phyloP scores from a whole-genome alignment of 2,888 invertebrate species.

The Drosophila sordidapex region DNA sequence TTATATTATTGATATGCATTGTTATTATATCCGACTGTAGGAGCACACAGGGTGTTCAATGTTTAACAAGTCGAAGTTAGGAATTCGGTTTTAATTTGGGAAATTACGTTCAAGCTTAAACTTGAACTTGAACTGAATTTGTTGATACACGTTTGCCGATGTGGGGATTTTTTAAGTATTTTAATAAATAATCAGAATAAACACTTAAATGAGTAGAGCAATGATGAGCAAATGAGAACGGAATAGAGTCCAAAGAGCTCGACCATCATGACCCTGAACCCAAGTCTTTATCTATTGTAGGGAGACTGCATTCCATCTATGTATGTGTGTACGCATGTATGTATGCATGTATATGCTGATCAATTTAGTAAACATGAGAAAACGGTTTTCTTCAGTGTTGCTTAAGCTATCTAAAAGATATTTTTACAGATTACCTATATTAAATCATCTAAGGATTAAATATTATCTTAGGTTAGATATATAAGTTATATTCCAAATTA shows the following conservation, averaged over 20 bases:
- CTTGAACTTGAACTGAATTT: slow-evolving; percentile 30
- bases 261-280: neutral
- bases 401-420: no score
- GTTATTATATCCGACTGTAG: neutral
- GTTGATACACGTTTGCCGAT: neutral
- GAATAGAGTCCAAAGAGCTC: neutral
- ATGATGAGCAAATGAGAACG: neutral
- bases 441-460: no score
- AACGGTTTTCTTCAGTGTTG: no score
- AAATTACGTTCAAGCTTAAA: slow-evolving; percentile 18
- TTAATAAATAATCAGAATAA: neutral
- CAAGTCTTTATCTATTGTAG: neutral
- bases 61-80: neutral
- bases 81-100: neutral
- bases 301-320: neutral
- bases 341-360: neutral
- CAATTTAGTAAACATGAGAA: neutral
- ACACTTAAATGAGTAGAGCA: neutral
- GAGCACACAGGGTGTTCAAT: neutral
- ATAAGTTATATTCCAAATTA: no score
- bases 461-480: no score
- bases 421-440: no score
- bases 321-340: neutral
- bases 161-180: neutral
- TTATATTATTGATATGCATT: neutral